phyloP scores from a whole-genome alignment of 2,113 vertebrate genomes.

The Notothenia coriiceps region DNA sequence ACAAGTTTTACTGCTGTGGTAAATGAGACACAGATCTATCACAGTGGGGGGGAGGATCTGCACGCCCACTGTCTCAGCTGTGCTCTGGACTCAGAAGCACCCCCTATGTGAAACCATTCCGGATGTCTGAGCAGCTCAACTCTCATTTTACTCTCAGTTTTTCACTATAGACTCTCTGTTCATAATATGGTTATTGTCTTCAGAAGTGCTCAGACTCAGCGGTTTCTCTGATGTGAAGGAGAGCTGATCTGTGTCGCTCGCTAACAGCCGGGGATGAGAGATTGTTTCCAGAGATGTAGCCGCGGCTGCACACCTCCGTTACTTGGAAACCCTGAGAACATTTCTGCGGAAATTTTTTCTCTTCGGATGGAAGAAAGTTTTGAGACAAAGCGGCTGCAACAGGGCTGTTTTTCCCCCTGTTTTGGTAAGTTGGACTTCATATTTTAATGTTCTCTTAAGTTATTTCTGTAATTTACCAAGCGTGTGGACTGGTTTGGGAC shows the following conservation, averaged over 20 bases:
- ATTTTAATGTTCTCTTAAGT: neutral
- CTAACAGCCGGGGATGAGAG: neutral
- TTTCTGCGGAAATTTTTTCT: slow-evolving; percentile 59
- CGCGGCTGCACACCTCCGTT: slow-evolving; percentile 44
- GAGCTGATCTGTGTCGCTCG: neutral
- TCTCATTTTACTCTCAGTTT: slow-evolving; percentile 58
- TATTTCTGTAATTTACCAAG: neutral
- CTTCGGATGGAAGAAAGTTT: slow-evolving; percentile 57
- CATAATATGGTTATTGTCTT: slow-evolving; percentile 5
- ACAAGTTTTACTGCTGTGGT: too few relatives aligned
- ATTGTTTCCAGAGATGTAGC: slow-evolving; percentile 49
- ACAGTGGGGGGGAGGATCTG: neutral
- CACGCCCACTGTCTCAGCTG: slow-evolving; percentile 50
- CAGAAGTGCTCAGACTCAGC: neutral
- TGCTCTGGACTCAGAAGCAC: slow-evolving; percentile 54
- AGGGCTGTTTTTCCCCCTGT: slow-evolving; percentile 16
- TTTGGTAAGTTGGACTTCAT: slow-evolving; percentile 49
- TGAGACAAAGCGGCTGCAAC: slow-evolving; percentile 48
- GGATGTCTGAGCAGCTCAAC: slow-evolving; percentile 64
- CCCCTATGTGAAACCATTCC: slow-evolving; percentile 63
- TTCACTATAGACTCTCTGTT: slow-evolving; percentile 16
- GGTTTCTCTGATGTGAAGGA: neutral
- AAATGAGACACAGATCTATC: neutral
- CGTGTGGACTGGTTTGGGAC: neutral
- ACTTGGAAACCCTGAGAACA: slow-evolving; percentile 27